Evolutionary conservation across 2,888 invertebrate species (phyloP).

Genomic region (Rhagonycha fulva): DNA sequence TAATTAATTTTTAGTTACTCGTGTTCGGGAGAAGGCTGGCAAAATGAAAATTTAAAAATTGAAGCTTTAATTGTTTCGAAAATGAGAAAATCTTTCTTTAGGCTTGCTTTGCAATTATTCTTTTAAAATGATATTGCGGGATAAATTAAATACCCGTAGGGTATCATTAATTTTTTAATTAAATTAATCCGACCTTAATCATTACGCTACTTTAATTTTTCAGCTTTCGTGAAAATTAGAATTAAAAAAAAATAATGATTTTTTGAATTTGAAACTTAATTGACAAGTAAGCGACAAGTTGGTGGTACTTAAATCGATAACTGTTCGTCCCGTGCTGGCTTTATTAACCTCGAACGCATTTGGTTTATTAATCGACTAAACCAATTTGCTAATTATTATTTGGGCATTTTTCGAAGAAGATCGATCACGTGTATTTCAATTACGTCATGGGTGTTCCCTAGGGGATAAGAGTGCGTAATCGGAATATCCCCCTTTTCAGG

Average conservation of each 20-base stretch:
- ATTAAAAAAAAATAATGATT: neutral
- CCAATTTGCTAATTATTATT: neutral
- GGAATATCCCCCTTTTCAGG: neutral
- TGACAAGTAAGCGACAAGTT: neutral
- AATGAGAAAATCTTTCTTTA: neutral
- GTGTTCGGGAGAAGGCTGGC: neutral
- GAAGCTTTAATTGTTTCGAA: neutral
- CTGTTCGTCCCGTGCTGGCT: neutral
- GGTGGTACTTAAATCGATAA: neutral
- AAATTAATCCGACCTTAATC: neutral
- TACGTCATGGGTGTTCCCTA: neutral
- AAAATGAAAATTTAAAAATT: neutral
- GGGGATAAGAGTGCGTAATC: neutral
- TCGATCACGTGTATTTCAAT: neutral
- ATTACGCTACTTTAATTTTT: neutral
- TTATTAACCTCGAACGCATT: neutral
- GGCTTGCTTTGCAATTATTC: neutral
- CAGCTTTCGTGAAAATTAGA: too few species aligned
- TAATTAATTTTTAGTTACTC: neutral
- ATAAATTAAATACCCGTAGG: neutral
- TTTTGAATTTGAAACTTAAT: neutral
- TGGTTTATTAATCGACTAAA: neutral
- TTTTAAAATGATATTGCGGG: neutral
- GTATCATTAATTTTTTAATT: neutral
- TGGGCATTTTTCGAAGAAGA: neutral